Conservation (phyloP, 1,140 invertebrate genomes). For the Euwallacea similis region DNA sequence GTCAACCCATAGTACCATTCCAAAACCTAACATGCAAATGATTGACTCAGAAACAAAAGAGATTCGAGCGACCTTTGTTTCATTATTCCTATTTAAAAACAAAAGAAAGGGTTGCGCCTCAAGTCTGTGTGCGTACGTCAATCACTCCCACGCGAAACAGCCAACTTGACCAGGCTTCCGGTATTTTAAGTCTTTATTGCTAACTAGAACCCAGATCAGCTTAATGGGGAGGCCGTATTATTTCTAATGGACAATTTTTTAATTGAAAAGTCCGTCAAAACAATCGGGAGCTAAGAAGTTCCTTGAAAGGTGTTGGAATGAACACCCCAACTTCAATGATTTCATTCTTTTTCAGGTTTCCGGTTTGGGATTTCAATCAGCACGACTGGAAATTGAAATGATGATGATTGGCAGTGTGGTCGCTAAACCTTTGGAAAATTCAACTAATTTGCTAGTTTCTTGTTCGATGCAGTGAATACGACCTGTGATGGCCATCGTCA, state of each 20-base stretch:
- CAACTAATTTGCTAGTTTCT: no score
- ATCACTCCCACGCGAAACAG: constrained; percentile 23
- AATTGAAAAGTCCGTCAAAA: constrained; percentile 27
- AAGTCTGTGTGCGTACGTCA: constrained; percentile 16
- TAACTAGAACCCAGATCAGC: constrained; percentile 10
- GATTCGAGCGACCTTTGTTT: constrained; percentile 17
- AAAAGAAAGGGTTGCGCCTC: constrained; percentile 26
- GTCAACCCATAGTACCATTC: constrained; percentile 12
- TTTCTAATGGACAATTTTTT: constrained; percentile 22
- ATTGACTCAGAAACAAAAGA: constrained; percentile 32
- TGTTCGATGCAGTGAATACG: no score
- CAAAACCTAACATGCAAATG: constrained; percentile 22
- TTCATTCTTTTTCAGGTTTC: neutral
- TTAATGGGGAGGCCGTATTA: neutral
- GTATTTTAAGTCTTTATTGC: constrained; percentile 5
- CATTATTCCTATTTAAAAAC: constrained; percentile 9
- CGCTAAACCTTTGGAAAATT: no score
- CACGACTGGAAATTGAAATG: no score
- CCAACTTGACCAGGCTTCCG: constrained; percentile 15
- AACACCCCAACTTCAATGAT: neutral
- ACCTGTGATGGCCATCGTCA: no score
- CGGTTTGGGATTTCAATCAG: neutral
- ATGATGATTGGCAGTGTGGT: no score
- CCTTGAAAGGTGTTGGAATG: neutral
- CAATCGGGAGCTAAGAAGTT: constrained; percentile 3